phyloP scores from a whole-genome alignment of 2,113 vertebrate species.

The Zosterops hypoxanthus region DNA sequence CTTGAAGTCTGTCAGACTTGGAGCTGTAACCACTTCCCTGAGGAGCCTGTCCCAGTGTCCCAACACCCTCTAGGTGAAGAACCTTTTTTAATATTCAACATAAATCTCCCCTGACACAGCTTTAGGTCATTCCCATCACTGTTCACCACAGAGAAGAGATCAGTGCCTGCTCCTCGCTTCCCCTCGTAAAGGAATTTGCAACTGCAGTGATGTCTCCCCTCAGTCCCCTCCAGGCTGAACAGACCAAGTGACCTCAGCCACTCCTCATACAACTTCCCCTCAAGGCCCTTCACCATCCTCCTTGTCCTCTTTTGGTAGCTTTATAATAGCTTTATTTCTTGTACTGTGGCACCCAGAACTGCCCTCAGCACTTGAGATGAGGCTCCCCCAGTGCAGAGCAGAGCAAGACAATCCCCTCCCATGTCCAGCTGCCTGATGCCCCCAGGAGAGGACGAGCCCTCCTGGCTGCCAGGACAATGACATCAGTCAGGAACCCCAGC shows the following conservation, averaged over 20 bases:
- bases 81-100: not conserved
- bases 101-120: not conserved
- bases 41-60: not conserved
- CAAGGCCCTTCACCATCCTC: not conserved
- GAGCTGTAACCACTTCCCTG: not conserved
- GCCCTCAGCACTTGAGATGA: not conserved
- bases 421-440: rapidly evolving
- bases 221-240: not conserved
- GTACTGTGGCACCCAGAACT: not conserved
- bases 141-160: not conserved
- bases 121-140: not conserved
- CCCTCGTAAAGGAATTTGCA: not conserved
- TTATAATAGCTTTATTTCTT: not conserved
- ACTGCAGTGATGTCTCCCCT: not conserved
- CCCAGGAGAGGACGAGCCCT: not conserved
- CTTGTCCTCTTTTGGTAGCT: not conserved
- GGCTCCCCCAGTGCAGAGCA: not conserved
- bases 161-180: not conserved
- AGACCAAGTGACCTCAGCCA: not conserved
- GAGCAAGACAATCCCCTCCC: not conserved
- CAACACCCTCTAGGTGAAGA: not conserved
- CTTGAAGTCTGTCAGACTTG: not conserved
- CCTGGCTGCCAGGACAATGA: not conserved
- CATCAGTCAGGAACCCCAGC: not conserved
- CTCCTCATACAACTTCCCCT: not conserved